phyloP scores from a whole-genome alignment of 2,797 vertebrate species.

The Natrix natrix region DNA sequence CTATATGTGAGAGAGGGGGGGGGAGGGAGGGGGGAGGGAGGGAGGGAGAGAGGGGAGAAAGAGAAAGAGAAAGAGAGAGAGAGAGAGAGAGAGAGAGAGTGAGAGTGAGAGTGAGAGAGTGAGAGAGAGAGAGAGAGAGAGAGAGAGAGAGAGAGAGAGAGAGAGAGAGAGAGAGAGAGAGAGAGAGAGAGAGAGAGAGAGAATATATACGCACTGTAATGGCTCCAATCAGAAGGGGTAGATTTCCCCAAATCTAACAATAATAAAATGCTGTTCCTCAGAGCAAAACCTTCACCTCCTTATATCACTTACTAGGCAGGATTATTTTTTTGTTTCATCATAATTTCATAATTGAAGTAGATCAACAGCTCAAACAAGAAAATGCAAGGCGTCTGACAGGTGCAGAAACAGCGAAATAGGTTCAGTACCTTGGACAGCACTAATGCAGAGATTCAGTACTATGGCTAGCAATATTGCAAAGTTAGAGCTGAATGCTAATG shows the following conservation, averaged over 20 bases:
- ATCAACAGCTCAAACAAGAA: not conserved
- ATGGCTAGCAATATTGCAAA: not conserved
- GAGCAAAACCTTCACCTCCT: not conserved
- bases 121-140: too few species aligned
- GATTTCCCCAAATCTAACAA: not conserved
- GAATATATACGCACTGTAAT: not conserved
- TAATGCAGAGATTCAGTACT: not conserved
- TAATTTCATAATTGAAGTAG: not conserved
- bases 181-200: too few species aligned
- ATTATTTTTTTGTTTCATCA: not conserved
- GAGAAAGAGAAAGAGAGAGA: too few species aligned
- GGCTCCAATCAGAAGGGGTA: not conserved
- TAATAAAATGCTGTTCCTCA: not conserved
- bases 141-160: too few species aligned
- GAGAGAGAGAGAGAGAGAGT: too few species aligned
- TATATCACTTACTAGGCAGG: not conserved
- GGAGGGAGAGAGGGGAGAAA: too few species aligned
- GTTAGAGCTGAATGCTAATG: not conserved
- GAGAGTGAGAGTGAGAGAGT: too few species aligned
- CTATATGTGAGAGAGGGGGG: too few species aligned
- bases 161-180: too few species aligned
- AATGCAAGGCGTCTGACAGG: not conserved
- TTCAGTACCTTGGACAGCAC: slow-evolving; percentile 12
- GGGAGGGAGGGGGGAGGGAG: too few species aligned
- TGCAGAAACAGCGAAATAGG: not conserved